Conservation (phyloP, 2,113 vertebrate species). For the Erinaceus europaeus region DNA sequence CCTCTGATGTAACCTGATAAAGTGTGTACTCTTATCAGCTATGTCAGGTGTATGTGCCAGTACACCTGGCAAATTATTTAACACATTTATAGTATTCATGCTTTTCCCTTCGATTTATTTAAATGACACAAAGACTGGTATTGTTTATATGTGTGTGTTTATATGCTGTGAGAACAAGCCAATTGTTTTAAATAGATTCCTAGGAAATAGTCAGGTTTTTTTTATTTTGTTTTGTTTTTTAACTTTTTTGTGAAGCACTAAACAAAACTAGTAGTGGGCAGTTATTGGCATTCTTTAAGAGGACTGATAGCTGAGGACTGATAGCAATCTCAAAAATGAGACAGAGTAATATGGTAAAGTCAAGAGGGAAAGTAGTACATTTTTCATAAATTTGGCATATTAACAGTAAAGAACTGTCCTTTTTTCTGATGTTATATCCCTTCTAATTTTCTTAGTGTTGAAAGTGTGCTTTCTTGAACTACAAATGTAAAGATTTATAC, state of each 20-base stretch:
- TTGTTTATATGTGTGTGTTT: background rate
- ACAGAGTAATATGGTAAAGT: background rate
- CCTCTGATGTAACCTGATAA: too few relatives aligned
- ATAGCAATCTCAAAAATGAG: background rate
- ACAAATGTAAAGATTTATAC: background rate
- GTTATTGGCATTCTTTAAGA: background rate
- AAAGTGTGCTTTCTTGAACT: background rate
- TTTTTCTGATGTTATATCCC: background rate
- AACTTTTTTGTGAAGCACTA: too few relatives aligned
- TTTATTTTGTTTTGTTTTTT: too few relatives aligned
- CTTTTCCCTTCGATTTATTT: background rate
- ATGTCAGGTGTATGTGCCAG: too few relatives aligned
- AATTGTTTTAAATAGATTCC: background rate
- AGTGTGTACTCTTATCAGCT: too few relatives aligned
- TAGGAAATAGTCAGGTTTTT: too few relatives aligned
- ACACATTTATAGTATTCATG: background rate
- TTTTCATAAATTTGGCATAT: conserved; percentile 12
- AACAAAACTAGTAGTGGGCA: background rate
- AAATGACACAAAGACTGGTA: background rate
- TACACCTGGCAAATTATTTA: too few relatives aligned
- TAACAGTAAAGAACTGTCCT: background rate
- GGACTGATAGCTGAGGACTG: background rate
- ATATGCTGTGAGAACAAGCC: background rate
- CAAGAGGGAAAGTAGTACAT: background rate
- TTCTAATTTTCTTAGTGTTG: background rate